phyloP scores from a whole-genome alignment of 2,797 vertebrate genomes.

The Xerus rutilus region DNA sequence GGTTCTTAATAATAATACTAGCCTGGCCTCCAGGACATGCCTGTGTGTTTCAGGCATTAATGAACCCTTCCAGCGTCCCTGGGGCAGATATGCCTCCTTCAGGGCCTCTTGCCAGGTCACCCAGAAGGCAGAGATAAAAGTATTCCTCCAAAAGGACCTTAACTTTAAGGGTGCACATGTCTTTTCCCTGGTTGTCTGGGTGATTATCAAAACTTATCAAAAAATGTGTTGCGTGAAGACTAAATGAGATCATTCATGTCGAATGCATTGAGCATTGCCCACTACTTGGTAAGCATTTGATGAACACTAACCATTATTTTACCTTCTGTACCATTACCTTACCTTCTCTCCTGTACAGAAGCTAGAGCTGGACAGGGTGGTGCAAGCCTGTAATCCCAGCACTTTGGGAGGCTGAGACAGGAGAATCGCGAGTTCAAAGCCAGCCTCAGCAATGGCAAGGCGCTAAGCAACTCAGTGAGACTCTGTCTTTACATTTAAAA shows the following conservation, averaged over 20 bases:
- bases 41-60: not conserved
- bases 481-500: too few species aligned
- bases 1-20: not conserved
- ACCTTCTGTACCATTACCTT: not conserved
- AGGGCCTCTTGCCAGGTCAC: not conserved
- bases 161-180: not conserved
- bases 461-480: too few species aligned
- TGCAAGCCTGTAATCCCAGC: too few species aligned
- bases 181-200: not conserved
- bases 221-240: not conserved
- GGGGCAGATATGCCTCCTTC: not conserved
- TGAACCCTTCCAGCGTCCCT: not conserved
- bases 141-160: not conserved
- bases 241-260: not conserved
- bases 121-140: constrained; percentile 6
- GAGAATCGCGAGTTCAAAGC: too few species aligned
- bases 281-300: not conserved
- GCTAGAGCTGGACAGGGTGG: not conserved
- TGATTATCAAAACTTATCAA: not conserved
- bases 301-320: not conserved
- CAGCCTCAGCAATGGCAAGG: too few species aligned
- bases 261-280: not conserved
- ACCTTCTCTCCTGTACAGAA: not conserved
- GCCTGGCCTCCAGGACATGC: not conserved
- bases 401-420: too few species aligned